A percentile compares a stretch with the other conserved stretches of the same genome.
phyloP scores from a whole-genome alignment of 1,140 invertebrate genomes.

The Halotydeus destructor region DNA sequence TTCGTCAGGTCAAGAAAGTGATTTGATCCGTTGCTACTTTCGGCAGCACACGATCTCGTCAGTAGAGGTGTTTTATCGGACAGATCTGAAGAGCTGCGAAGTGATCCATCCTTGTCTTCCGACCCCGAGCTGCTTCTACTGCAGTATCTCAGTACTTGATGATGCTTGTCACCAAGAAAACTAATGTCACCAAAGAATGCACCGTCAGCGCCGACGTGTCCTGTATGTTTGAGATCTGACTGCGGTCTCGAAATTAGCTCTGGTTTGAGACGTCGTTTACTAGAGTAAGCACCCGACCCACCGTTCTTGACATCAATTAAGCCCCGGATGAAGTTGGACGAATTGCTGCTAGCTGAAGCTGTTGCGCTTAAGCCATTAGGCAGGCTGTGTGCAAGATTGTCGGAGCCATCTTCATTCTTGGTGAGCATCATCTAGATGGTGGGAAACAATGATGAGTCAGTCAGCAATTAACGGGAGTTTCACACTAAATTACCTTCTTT shows the following conservation, averaged over 20 bases:
- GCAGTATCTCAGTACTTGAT: conserved; percentile 55
- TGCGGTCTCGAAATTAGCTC: conserved; percentile 94
- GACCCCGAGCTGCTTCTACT: conserved; percentile 57
- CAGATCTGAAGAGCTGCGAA: conserved; percentile 21
- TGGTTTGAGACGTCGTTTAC: conserved; percentile 42
- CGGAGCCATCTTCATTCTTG: too few relatives aligned
- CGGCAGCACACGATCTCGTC: conserved; percentile 14
- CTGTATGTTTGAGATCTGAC: conserved; percentile 88
- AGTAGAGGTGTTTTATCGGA: conserved; percentile 25
- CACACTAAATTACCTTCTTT: too few relatives aligned
- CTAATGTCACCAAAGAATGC: conserved; percentile 87
- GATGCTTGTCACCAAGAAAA: conserved; percentile 51
- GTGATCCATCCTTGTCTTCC: conserved; percentile 24
- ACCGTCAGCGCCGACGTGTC: conserved; percentile 87
- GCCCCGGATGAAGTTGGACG: conserved; percentile 10
- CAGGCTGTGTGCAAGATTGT: conserved; percentile 7
- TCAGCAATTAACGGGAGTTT: too few relatives aligned
- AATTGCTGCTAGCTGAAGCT: too few relatives aligned
- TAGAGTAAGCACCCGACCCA: conserved; percentile 34
- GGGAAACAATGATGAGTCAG: too few relatives aligned
- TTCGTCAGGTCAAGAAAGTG: too few relatives aligned
- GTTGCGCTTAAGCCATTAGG: too few relatives aligned
- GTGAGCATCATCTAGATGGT: too few relatives aligned
- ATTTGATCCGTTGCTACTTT: conserved; percentile 14
- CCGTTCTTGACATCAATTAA: conserved; percentile 24